Conservation (phyloP, 2,797 vertebrate species). For the Zenarchopterus dispar region DNA sequence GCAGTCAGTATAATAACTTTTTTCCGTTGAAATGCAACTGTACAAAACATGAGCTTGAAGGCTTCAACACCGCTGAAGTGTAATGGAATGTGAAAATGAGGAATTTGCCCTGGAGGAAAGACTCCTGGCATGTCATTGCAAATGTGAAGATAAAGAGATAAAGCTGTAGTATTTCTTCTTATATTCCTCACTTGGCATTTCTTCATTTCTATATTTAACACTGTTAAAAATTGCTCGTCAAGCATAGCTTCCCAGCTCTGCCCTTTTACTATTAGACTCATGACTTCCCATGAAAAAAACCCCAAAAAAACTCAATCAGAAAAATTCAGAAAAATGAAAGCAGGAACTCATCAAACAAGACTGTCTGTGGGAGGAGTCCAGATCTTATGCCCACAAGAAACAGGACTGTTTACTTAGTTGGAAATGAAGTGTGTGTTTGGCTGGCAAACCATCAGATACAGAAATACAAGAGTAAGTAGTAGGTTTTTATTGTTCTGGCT, state of each 20-base stretch:
- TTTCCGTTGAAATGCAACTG: slow-evolving; percentile 7
- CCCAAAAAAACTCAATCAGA: slow-evolving; percentile 15
- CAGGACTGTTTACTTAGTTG: slow-evolving; percentile 23
- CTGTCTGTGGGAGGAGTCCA: slow-evolving; percentile 9
- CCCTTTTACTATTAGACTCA: neutral
- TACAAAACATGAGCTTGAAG: neutral
- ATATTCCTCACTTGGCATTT: neutral
- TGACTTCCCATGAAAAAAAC: neutral
- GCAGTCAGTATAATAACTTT: neutral
- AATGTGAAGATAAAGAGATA: neutral
- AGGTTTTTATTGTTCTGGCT: slow-evolving; percentile 28
- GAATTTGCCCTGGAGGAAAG: slow-evolving; percentile 42
- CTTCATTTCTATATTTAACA: slow-evolving; percentile 1
- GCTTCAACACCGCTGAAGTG: slow-evolving; percentile 33
- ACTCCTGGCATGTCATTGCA: neutral
- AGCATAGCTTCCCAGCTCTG: slow-evolving; percentile 1
- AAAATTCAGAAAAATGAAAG: slow-evolving; percentile 5
- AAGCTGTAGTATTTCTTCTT: slow-evolving; percentile 8
- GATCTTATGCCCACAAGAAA: slow-evolving; percentile 34
- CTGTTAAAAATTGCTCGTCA: neutral
- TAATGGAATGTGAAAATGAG: slow-evolving; percentile 54
- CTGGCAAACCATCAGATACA: slow-evolving; percentile 19
- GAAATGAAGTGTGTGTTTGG: slow-evolving; percentile 9
- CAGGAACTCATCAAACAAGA: slow-evolving; percentile 12
- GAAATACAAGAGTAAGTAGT: slow-evolving; percentile 22